Evolutionary conservation across 2,888 invertebrate genomes (phyloP).

Genomic region (Parnassius glacialis): DNA sequence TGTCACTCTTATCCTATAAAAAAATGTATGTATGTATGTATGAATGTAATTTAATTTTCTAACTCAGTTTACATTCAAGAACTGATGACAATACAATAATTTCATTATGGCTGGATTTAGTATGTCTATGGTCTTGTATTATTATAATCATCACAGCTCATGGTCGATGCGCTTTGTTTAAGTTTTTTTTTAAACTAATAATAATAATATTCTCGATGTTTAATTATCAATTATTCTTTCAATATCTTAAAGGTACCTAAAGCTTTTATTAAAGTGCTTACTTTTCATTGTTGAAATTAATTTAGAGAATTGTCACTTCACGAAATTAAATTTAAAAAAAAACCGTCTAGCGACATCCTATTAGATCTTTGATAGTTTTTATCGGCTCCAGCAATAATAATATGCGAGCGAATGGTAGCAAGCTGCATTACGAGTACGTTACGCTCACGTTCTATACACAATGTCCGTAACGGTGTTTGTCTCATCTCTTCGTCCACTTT

Average conservation of each 20-base stretch:
- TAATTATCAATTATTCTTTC: too few species aligned
- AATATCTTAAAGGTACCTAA: background rate
- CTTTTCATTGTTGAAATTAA: constrained; percentile 22
- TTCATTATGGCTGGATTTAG: too few species aligned
- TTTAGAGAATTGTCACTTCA: constrained; percentile 32
- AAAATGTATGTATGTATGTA: constrained; percentile 6
- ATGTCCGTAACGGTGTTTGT: constrained; percentile 62
- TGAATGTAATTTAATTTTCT: too few species aligned
- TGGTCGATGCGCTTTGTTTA: too few species aligned
- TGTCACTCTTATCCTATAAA: too few species aligned
- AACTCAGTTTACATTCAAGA: too few species aligned
- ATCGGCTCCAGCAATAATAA: constrained; percentile 45
- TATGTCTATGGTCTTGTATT: too few species aligned
- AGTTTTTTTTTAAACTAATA: too few species aligned
- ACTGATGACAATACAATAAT: too few species aligned
- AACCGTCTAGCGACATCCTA: constrained; percentile 34
- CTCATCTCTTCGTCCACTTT: constrained; percentile 49
- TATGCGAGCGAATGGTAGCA: constrained; percentile 49
- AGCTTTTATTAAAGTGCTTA: constrained; percentile 11
- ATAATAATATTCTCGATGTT: too few species aligned
- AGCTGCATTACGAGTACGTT: constrained; percentile 52
- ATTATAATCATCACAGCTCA: too few species aligned
- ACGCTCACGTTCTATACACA: constrained; percentile 64
- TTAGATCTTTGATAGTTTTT: constrained; percentile 42
- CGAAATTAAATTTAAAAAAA: constrained; percentile 30